Evolutionary conservation across 2,888 invertebrate species (phyloP).

Genomic region (Cerastis leucographa): DNA sequence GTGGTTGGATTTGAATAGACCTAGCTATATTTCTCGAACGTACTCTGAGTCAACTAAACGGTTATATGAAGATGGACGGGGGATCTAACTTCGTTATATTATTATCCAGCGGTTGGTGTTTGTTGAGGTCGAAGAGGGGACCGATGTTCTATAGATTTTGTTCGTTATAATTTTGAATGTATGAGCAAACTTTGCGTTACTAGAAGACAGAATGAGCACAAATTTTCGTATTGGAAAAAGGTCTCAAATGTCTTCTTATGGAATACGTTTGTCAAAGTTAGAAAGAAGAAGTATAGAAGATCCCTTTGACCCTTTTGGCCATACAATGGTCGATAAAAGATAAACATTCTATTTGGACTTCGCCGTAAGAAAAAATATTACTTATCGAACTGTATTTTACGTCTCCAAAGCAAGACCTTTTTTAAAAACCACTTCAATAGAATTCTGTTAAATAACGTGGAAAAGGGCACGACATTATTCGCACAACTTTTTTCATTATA

Average conservation of each 20-base stretch:
- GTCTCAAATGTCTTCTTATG: too few relatives aligned
- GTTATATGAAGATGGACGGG: constrained; percentile 53
- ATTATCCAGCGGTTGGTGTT: constrained; percentile 28
- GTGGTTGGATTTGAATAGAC: constrained; percentile 46
- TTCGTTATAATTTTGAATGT: constrained; percentile 7
- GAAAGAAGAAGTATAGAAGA: too few relatives aligned
- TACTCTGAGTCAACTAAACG: constrained; percentile 25
- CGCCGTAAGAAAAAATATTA: not conserved
- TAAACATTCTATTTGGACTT: not conserved
- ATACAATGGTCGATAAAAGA: not conserved
- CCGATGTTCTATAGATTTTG: not conserved
- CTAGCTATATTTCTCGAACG: constrained; percentile 4
- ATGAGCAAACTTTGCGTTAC: not conserved
- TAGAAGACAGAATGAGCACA: not conserved
- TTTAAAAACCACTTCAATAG: not conserved
- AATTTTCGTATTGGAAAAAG: not conserved
- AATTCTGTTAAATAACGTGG: not conserved
- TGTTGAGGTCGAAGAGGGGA: constrained; percentile 31
- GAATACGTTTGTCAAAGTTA: not conserved
- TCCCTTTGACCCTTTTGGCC: not conserved
- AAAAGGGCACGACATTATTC: constrained; percentile 1
- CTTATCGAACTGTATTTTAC: not conserved
- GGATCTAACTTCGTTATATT: constrained; percentile 36
- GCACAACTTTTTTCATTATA: constrained; percentile 4
- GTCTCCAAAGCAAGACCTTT: not conserved